A percentile compares a stretch with the other conserved stretches of the same genome.
These are phyloP conservation scores for Synaphobranchus kaupii DNA, from an alignment of 2,797 vertebrate species.

Conservation along the genomic window DNA sequence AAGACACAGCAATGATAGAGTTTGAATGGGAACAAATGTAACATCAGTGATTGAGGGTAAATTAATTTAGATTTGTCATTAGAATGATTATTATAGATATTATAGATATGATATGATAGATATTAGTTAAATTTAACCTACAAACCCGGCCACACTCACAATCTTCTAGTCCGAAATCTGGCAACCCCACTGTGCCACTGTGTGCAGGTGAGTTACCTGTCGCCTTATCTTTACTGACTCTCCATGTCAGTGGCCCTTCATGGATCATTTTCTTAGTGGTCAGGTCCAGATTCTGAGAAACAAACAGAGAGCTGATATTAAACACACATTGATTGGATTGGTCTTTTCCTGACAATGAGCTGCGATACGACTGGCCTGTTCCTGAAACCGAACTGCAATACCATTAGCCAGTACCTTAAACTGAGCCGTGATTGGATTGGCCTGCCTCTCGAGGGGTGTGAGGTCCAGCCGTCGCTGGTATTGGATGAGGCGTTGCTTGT, in stretches of 20 bases:
- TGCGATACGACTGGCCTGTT: conserved; percentile 72
- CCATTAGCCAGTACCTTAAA: conserved; percentile 77
- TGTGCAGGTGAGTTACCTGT: conserved; percentile 50
- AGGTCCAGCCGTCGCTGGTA: conserved; percentile 89
- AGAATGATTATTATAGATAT: too few species aligned
- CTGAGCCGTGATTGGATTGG: conserved; percentile 76
- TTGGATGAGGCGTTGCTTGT: conserved; percentile 79
- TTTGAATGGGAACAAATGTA: too few species aligned
- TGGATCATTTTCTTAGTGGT: conserved; percentile 88
- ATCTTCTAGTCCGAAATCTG: too few species aligned
- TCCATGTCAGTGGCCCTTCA: conserved; percentile 88
- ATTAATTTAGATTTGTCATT: too few species aligned
- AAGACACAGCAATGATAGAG: too few species aligned
- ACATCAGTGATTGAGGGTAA: too few species aligned
- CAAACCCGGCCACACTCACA: too few species aligned
- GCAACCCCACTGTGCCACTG: too few species aligned
- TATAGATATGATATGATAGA: too few species aligned
- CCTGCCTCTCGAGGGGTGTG: conserved; percentile 73
- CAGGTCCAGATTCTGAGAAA: conserved; percentile 83
- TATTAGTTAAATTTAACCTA: too few species aligned
- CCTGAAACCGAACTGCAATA: conserved; percentile 45
- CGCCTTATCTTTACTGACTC: conserved; percentile 88
- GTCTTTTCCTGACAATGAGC: conserved; percentile 82
- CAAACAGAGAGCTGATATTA: not conserved
- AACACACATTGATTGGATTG: not conserved